Evolutionary conservation across 2,113 vertebrate species (phyloP).

Genomic region (Clarias macrocephalus): DNA sequence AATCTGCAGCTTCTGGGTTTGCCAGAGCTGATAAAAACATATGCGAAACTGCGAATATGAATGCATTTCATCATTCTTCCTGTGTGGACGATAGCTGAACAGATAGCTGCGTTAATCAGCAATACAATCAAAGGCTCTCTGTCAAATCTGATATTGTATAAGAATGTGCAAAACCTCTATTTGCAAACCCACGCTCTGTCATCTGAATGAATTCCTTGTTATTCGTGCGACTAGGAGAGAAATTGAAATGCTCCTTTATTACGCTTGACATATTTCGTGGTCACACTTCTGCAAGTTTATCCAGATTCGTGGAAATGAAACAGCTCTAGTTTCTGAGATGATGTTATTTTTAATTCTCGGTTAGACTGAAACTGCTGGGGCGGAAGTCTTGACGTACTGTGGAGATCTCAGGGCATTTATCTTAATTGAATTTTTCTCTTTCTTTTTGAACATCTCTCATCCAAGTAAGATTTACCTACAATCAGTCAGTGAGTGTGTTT

Average conservation of each 20-base stretch:
- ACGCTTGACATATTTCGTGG: slow-evolving; percentile 17
- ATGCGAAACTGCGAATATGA: slow-evolving; percentile 4
- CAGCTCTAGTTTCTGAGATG: not conserved
- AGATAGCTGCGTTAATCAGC: not conserved
- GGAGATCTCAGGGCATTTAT: not conserved
- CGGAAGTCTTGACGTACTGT: not conserved
- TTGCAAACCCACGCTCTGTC: not conserved
- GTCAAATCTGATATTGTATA: not conserved
- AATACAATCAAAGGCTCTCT: not conserved
- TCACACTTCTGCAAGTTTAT: slow-evolving; percentile 19
- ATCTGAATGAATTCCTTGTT: slow-evolving; percentile 17
- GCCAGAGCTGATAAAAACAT: not conserved
- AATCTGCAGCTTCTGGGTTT: slow-evolving; percentile 11
- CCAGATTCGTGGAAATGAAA: slow-evolving; percentile 18
- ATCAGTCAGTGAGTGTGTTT: not conserved
- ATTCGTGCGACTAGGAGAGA: not conserved
- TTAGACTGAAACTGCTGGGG: not conserved
- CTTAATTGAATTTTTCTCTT: not conserved
- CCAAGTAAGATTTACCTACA: not conserved
- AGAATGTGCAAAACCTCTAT: not conserved
- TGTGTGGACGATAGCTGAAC: not conserved
- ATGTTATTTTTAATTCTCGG: not conserved
- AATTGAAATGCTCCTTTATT: slow-evolving; percentile 13
- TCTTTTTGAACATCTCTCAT: not conserved
- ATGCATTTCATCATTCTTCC: not conserved